These are phyloP conservation scores for Columba janthina DNA, from an alignment of 2,113 vertebrate genomes.

Conservation along the genomic window DNA sequence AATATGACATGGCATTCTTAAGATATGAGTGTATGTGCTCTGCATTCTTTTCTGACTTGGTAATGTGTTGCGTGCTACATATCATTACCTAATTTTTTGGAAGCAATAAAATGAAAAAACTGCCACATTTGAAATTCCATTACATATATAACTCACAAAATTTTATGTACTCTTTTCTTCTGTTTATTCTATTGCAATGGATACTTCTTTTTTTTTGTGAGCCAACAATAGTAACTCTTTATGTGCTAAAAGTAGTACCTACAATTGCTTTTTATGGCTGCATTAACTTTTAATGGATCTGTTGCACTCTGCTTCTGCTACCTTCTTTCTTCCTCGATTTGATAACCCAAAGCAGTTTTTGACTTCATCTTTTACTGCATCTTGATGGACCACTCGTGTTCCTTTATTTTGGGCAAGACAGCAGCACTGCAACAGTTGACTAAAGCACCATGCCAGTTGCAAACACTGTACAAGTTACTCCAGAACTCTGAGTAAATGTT, in stretches of 20 bases:
- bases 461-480: neutral
- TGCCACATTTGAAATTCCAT: neutral
- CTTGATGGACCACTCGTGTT: neutral
- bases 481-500: neutral
- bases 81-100: neutral
- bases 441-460: neutral
- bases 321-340: neutral
- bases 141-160: neutral
- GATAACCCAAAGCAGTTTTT: neutral
- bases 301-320: neutral
- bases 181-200: neutral
- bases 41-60: conserved; percentile 15
- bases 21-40: neutral
- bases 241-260: neutral
- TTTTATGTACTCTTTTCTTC: neutral
- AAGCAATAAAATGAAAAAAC: neutral
- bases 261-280: neutral
- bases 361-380: neutral
- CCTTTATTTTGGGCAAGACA: neutral
- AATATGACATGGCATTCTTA: neutral
- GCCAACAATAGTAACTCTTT: neutral
- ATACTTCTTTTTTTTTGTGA: neutral
- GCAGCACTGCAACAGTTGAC: neutral
- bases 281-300: neutral
- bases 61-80: neutral